Conservation (phyloP, 1,140 invertebrate species). For the Notospermus geniculatus region DNA sequence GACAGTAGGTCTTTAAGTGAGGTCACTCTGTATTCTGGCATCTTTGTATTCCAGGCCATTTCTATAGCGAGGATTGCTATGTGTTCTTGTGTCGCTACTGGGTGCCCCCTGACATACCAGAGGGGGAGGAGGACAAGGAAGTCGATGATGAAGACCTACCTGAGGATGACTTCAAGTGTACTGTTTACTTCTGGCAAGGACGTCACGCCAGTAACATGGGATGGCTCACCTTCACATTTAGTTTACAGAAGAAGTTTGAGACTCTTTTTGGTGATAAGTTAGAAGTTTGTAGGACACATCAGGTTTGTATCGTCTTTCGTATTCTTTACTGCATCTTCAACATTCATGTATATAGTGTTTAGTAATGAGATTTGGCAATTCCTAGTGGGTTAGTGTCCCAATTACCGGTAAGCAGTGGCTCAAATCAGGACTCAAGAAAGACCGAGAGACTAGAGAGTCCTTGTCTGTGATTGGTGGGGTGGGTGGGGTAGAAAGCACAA, state of each 20-base stretch:
- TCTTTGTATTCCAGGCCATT: constrained; percentile 62
- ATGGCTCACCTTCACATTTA: constrained; percentile 98
- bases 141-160: constrained; percentile 64
- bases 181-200: constrained; percentile 99
- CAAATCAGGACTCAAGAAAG: neutral
- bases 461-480: no score
- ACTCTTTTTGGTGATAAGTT: constrained; percentile 90
- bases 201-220: constrained; percentile 97
- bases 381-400: no score
- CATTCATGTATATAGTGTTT: no score
- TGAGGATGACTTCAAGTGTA: constrained; percentile 90
- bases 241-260: constrained; percentile 97
- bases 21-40: neutral
- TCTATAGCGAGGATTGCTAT: constrained; percentile 95
- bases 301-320: no score
- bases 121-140: constrained; percentile 58
- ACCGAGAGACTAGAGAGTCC: no score
- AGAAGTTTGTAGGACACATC: constrained; percentile 95
- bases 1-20: neutral
- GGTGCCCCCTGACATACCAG: constrained; percentile 65
- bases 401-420: neutral
- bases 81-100: constrained; percentile 96
- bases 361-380: no score
- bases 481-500: no score
- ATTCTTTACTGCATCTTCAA: no score